Conservation (phyloP, 37 sponge, comb jelly and placozoan species). For the Chondrosia reniformis region DNA sequence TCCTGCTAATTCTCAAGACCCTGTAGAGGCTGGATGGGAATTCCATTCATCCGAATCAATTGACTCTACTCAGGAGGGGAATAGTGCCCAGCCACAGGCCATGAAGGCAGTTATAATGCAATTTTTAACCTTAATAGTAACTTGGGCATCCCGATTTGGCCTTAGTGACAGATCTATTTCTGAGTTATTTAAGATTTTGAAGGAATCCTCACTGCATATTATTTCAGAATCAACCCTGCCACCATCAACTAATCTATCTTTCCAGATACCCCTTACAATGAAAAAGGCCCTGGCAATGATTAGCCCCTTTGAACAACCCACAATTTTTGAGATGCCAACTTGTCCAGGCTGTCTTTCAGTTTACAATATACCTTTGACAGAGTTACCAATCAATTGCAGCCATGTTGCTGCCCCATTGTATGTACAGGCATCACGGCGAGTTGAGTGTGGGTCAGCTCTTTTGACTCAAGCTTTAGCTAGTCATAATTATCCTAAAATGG, state of each 20-base stretch:
- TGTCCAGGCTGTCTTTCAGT: constrained; percentile 4
- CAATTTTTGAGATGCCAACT: neutral
- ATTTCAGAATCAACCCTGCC: neutral
- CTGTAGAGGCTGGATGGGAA: too few relatives aligned
- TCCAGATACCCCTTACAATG: neutral
- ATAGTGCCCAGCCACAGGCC: too few relatives aligned
- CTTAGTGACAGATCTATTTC: constrained; percentile 7
- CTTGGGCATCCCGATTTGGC: neutral
- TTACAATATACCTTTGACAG: neutral
- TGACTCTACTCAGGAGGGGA: too few relatives aligned
- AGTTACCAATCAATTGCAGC: constrained; percentile 9
- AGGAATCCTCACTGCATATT: neutral
- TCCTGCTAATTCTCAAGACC: too few relatives aligned
- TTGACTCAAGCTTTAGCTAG: constrained; percentile 9
- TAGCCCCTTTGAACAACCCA: neutral
- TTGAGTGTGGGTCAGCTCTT: constrained; percentile 19
- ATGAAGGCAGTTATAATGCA: too few relatives aligned
- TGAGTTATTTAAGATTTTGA: neutral
- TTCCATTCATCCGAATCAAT: too few relatives aligned
- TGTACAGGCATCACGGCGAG: constrained; percentile 12
- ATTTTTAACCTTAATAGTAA: neutral
- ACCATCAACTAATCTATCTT: neutral
- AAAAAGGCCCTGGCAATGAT: neutral
- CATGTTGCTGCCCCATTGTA: constrained; percentile 51
- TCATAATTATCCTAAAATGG: constrained; percentile 15